Evolutionary conservation across 2,113 vertebrate genomes (phyloP).

Genomic region (Lagopus leucura): DNA sequence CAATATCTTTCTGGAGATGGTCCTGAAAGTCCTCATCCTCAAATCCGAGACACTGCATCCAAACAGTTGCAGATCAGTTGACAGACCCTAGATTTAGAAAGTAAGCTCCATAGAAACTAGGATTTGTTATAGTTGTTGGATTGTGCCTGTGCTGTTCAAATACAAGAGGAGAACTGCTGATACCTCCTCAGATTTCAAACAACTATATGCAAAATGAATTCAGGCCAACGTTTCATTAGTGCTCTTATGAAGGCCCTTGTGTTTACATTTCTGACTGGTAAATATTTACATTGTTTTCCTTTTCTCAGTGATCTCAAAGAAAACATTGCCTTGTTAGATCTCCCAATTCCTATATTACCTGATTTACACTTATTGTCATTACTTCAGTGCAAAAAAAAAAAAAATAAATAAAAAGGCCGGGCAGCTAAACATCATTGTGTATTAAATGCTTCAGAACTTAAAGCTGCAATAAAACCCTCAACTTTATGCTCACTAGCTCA

Average conservation of each 20-base stretch:
- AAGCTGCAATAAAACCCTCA: slow-evolving; percentile 34
- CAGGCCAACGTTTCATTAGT: background rate
- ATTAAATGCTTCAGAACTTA: slow-evolving; percentile 29
- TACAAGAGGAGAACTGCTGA: background rate
- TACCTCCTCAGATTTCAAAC: background rate
- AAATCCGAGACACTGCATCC: background rate
- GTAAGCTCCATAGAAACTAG: background rate
- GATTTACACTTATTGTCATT: background rate
- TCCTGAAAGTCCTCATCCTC: background rate
- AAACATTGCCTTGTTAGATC: background rate
- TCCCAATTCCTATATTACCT: background rate
- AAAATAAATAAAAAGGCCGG: background rate
- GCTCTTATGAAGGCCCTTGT: background rate
- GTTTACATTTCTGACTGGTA: background rate
- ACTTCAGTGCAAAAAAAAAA: background rate
- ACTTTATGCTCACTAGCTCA: background rate
- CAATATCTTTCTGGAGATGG: background rate
- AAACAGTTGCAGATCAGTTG: background rate
- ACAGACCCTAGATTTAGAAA: background rate
- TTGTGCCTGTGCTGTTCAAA: background rate
- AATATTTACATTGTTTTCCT: background rate
- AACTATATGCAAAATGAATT: background rate
- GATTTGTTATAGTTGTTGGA: background rate
- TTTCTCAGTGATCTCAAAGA: background rate
- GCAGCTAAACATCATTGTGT: background rate